These are phyloP conservation scores for Cyanoliseus patagonus DNA, from an alignment of 2,113 vertebrate species.

Conservation along the genomic window DNA sequence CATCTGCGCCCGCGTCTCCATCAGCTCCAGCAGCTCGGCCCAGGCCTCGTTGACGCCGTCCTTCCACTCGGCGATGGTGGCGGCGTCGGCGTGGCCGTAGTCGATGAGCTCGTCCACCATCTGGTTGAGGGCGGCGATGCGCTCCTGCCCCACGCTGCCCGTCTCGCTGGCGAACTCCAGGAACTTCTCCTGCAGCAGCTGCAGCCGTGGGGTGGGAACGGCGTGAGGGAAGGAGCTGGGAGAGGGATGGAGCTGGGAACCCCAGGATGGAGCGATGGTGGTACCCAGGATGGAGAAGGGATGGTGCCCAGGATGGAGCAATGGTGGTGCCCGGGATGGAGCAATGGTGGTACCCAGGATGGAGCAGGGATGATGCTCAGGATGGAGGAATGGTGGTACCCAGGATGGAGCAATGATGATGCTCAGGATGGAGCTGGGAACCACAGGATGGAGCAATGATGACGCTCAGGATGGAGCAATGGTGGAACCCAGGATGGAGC, in stretches of 20 bases:
- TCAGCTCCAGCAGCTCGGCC: slow-evolving; percentile 94
- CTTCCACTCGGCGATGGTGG: slow-evolving; percentile 96
- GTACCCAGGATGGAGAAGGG: background rate
- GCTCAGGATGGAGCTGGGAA: too few species aligned
- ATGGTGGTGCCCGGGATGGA: background rate
- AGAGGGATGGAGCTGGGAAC: background rate
- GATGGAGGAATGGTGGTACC: too few species aligned
- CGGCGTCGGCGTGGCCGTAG: slow-evolving; percentile 89
- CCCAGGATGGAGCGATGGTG: background rate
- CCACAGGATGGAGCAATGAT: too few species aligned
- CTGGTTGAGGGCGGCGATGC: slow-evolving; percentile 90
- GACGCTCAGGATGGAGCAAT: too few species aligned
- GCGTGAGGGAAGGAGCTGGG: background rate
- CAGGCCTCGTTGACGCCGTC: slow-evolving; percentile 94
- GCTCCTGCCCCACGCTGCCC: slow-evolving; percentile 84
- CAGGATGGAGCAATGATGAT: background rate
- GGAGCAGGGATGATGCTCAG: too few species aligned
- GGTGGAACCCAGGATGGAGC: background rate
- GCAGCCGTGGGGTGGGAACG: accelerated
- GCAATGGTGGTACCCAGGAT: too few species aligned
- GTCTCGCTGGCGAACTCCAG: slow-evolving; percentile 91
- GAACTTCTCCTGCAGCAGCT: slow-evolving; percentile 93
- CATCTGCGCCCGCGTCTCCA: slow-evolving; percentile 93
- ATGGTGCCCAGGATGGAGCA: too few species aligned
- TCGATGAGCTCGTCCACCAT: slow-evolving; percentile 98